Base-by-base conservation (phyloP, 2,888 invertebrate species). In the Biston stratarius region DNA sequence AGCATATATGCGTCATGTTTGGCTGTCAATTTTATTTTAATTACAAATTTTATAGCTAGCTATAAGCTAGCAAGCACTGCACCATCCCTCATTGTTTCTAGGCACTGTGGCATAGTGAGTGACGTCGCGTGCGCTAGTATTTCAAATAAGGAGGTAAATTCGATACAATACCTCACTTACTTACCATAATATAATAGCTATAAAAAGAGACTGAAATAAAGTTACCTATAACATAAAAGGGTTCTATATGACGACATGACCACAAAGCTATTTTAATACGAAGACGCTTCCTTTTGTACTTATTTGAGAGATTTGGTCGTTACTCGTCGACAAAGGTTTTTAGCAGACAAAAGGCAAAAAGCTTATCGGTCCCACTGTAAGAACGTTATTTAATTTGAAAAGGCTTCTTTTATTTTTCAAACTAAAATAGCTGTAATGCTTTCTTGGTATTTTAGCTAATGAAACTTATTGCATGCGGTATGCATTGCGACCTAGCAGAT, bases 51-150 rank as follows among this genome's bases (percentile, higher is more conserved):
- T 24, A 34, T 33, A 34, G 5, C 8, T 14, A 53, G n/a, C n/a
- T n/a, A n/a, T n/a, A n/a, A n/a, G n/a, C n/a, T n/a, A n/a, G n/a
- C n/a, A n/a, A n/a, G 9, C 33, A 40, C 3, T 48, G 40, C 56
- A 15, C 42, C n/a, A n/a, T n/a, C 52, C 44, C 12, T 48, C 5
- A n/a, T 24, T 42, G 42, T 44, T 53, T 49, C 53, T 52, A 52
- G 44, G 36, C 10, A 56, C 70, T 76, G 67, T 73, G 79, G 81
- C 84, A 74, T 73, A 71, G 71, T 76, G 76, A 69, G 74, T 84
- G 89, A 86, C 89, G 89, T 92, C 89, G 91, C 91, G 91, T 92
- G 91, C 84, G 61, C 61, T 85, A 44, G 82, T 82, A 76, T 87
- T 85, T 84, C 81, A 79, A 74, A 24, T 24, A 24, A 24, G 24